Percentiles rank a stretch among this genome's conserved stretches.
Evolutionary conservation across 2,113 vertebrate species (phyloP).

Genomic region (Ramphastos sulfuratus): DNA sequence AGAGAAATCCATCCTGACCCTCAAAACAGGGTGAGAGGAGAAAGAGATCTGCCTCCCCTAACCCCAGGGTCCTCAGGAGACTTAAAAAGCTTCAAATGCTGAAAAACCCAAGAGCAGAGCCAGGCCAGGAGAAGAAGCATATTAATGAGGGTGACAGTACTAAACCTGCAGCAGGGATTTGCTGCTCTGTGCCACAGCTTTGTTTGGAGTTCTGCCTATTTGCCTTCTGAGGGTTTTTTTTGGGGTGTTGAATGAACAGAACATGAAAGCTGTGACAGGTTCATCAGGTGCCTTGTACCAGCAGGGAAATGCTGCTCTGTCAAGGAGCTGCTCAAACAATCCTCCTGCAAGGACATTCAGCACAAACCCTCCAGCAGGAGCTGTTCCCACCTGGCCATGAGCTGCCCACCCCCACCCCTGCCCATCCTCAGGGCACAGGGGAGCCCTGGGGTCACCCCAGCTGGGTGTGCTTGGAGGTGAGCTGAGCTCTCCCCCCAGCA

Average conservation of each 20-base stretch:
- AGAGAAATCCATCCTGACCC: neutral
- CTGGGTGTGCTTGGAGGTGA: neutral
- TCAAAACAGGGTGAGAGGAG: neutral
- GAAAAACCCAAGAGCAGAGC: neutral
- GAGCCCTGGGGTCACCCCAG: neutral
- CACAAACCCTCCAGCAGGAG: neutral
- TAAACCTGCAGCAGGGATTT: neutral
- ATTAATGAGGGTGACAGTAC: neutral
- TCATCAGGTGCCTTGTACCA: neutral
- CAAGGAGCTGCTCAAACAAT: neutral
- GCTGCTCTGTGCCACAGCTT: neutral
- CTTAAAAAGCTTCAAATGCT: neutral
- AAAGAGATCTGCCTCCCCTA: neutral
- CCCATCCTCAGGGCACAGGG: neutral
- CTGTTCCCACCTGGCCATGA: neutral
- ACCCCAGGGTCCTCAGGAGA: neutral
- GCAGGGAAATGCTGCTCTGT: neutral
- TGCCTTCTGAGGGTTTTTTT: neutral
- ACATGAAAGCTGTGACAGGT: neutral
- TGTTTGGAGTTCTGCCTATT: conserved; percentile 9
- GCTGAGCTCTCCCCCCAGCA: neutral
- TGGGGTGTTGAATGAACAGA: neutral
- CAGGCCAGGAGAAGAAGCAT: neutral
- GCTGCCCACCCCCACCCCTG: neutral
- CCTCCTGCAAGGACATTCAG: neutral